A percentile compares a stretch with the other conserved stretches of the same genome.
phyloP scores from a whole-genome alignment of 92 coral and sea anemone species.

The Parazoanthus darwini region DNA sequence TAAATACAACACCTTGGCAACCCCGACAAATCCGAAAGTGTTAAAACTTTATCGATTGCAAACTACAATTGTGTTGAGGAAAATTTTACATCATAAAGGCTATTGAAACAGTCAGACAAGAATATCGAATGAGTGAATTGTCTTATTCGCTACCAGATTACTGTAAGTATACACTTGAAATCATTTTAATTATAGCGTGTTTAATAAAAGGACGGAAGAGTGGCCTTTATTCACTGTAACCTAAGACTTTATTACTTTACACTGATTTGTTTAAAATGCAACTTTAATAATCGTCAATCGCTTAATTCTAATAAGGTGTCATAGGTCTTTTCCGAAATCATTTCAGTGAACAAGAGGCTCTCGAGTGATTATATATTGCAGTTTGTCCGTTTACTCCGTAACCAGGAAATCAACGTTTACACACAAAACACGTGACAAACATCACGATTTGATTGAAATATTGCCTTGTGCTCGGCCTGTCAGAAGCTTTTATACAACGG shows the following conservation, averaged over 20 bases:
- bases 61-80: slow-evolving; percentile 33
- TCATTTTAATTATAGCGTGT: slow-evolving; percentile 39
- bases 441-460: slow-evolving; percentile 34
- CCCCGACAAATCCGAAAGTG: slow-evolving; percentile 21
- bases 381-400: slow-evolving; percentile 8
- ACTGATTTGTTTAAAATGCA: slow-evolving; percentile 43
- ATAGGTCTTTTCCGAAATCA: slow-evolving; percentile 27
- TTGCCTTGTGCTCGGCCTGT: background rate
- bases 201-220: slow-evolving; percentile 35
- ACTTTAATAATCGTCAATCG: slow-evolving; percentile 41
- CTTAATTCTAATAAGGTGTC: slow-evolving; percentile 38
- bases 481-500: background rate
- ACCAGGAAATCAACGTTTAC: slow-evolving; percentile 42
- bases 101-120: slow-evolving; percentile 24
- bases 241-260: slow-evolving; percentile 35
- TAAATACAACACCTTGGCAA: slow-evolving; percentile 19
- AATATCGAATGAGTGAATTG: slow-evolving; percentile 35
- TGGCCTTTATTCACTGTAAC: slow-evolving; percentile 19
- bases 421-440: slow-evolving; percentile 19
- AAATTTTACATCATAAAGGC: slow-evolving; percentile 38
- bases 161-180: slow-evolving; percentile 44
- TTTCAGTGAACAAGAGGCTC: slow-evolving; percentile 34
- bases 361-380: slow-evolving; percentile 42
- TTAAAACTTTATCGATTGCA: slow-evolving; percentile 36
- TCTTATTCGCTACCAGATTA: slow-evolving; percentile 37